Evolutionary conservation across 2,888 invertebrate genomes (phyloP).

Genomic region (Rosalia funebris): DNA sequence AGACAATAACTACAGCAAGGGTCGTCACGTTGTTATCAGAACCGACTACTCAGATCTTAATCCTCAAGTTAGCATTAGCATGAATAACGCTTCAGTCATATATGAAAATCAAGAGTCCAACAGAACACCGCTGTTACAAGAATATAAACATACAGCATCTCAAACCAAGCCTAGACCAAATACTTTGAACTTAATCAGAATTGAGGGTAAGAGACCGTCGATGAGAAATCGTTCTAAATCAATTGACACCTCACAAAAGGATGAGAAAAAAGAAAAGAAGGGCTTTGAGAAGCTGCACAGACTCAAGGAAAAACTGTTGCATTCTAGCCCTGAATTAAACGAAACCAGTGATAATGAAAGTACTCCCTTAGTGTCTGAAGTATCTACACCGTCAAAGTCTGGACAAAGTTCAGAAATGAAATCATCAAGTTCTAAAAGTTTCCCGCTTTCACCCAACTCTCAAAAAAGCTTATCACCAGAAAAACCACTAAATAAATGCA

Average conservation of each 20-base stretch:
- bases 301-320: constrained; percentile 60
- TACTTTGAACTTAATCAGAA: constrained; percentile 52
- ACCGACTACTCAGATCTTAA: constrained; percentile 47
- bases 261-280: constrained; percentile 46
- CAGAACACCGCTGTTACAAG: constrained; percentile 45
- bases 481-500: constrained; percentile 38
- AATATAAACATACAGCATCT: constrained; percentile 43
- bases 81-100: constrained; percentile 43
- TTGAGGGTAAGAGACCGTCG: constrained; percentile 45
- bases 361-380: constrained; percentile 72
- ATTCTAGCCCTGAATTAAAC: constrained; percentile 59
- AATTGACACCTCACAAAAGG: constrained; percentile 53
- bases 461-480: constrained; percentile 50
- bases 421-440: constrained; percentile 53
- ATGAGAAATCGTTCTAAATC: constrained; percentile 56
- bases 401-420: constrained; percentile 52
- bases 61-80: constrained; percentile 47
- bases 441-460: constrained; percentile 50
- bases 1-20: constrained; percentile 46
- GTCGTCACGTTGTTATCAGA: constrained; percentile 57
- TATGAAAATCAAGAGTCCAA: constrained; percentile 47
- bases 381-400: constrained; percentile 55
- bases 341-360: constrained; percentile 72
- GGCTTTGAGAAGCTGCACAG: constrained; percentile 57
- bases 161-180: constrained; percentile 52